These are phyloP conservation scores for Spermophilus dauricus DNA, from an alignment of 2,113 vertebrate genomes.

Conservation along the genomic window DNA sequence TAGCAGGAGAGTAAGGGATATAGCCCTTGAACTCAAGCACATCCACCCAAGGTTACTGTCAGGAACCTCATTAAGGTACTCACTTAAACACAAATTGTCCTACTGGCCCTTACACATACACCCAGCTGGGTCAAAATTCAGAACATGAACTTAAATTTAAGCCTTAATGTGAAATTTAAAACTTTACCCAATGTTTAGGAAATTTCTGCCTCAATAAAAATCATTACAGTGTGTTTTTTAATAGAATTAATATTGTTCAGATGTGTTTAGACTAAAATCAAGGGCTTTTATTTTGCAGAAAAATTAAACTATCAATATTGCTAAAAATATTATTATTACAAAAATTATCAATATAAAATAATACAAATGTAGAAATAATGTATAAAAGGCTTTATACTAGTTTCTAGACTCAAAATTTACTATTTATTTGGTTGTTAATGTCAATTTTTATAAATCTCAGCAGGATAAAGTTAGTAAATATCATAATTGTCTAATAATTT, in stretches of 20 bases:
- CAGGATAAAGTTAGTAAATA: background rate
- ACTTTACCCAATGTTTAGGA: background rate
- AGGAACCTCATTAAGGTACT: background rate
- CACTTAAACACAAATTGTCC: background rate
- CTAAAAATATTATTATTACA: no score
- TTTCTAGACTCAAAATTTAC: background rate
- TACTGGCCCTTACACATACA: background rate
- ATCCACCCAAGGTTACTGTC: background rate
- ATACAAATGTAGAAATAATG: no score
- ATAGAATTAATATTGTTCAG: slow-evolving; percentile 13
- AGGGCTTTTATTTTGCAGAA: slow-evolving; percentile 17
- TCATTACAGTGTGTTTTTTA: background rate
- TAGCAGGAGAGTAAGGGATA: background rate
- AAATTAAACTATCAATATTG: background rate
- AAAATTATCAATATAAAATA: no score
- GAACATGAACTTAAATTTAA: background rate
- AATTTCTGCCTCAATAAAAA: slow-evolving; percentile 16
- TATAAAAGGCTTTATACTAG: background rate
- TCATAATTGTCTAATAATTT: background rate
- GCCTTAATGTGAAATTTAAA: slow-evolving; percentile 13
- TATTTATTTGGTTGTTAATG: background rate
- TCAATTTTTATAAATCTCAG: background rate
- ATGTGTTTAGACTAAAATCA: background rate
- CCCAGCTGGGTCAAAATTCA: background rate
- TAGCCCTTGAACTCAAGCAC: background rate